A percentile compares a stretch with the other conserved stretches of the same genome.
Conservation (phyloP, 2,888 invertebrate genomes). For the Gisinianus flammeolus region DNA sequence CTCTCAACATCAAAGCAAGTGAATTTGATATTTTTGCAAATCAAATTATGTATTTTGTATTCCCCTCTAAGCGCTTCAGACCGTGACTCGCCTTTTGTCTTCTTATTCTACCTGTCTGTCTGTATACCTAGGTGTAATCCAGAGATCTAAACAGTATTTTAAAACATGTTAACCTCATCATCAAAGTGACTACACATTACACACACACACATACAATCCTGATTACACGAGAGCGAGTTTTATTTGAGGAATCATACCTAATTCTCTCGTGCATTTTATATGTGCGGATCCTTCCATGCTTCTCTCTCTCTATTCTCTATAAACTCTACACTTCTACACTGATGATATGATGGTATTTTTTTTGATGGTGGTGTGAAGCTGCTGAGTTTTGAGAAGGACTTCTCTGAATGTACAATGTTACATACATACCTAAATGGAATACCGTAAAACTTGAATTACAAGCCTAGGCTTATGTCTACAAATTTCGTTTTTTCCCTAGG, state of each 20-base stretch:
- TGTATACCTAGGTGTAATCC: conserved; percentile 4
- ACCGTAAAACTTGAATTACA: too few species aligned
- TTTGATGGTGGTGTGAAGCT: too few species aligned
- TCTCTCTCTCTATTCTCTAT: neutral
- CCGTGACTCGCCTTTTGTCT: conserved; percentile 18
- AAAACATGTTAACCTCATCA: neutral
- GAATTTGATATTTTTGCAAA: conserved; percentile 28
- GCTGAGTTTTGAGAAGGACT: too few species aligned
- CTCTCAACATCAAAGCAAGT: neutral
- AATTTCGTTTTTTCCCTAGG: too few species aligned
- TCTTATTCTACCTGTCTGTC: neutral
- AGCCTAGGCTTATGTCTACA: too few species aligned
- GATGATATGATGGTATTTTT: too few species aligned
- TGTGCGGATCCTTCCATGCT: neutral
- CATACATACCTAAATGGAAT: too few species aligned
- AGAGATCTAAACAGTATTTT: neutral
- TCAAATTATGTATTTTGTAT: conserved; percentile 20
- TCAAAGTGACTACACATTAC: neutral
- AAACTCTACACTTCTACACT: too few species aligned
- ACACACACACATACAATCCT: neutral
- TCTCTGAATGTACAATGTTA: too few species aligned
- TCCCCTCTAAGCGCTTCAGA: conserved; percentile 5
- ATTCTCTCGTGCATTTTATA: too few species aligned
- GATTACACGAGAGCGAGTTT: neutral
- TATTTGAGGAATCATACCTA: neutral